Evolutionary conservation across 2,797 vertebrate species (phyloP), one percentile per base, ranked within the genome.

Genomic region (Manis javanica): DNA sequence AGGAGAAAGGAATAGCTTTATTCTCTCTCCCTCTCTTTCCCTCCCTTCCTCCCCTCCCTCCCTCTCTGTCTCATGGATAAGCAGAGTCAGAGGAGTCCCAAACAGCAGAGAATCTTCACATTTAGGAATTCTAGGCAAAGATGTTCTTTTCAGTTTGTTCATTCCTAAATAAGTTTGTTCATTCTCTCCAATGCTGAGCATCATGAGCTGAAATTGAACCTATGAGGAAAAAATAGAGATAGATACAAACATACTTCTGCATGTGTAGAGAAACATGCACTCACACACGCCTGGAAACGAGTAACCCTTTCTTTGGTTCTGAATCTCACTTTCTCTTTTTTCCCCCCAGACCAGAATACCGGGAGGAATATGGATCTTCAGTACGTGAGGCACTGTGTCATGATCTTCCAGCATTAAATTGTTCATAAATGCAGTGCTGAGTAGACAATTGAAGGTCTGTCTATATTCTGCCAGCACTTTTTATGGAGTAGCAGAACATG

Each of bases 81-180:
- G 21, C 46, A 90, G 79, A 88, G 31, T 24, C 16, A 55, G 5
- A 31, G n/a, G 39, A 85, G 3, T 63, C 55, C 19, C 55, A 95
- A 75, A 46, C 23, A 92, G 31, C 59, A 92, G 37, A 92, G 82
- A 90, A 46, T 85, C 66, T 85, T 96, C 61, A 92, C 39, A 85
- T 83, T 91, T 87, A 87, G 59, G 21, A 82, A 26, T 74, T 94
- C 46, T 75, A 93, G 46, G 77, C 16, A 95, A 92, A 87, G 7
- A 59, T 79, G 21, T 64, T 21, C 29, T 87, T 46, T 90, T 23
- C 31, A 84, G 79, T 91, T 81, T 84, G 11, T 78, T 93, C 4
- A 18, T 90, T 39, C 63, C 55, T 84, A 94, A 91, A 79, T 55
- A 89, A 91, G 81, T 12, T 42, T 81, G 46, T 79, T 64, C 12